Evolutionary conservation across 2,888 invertebrate species (phyloP), one percentile per base, ranked within the genome.

Genomic region (Rhamphomyia laevipes): DNA sequence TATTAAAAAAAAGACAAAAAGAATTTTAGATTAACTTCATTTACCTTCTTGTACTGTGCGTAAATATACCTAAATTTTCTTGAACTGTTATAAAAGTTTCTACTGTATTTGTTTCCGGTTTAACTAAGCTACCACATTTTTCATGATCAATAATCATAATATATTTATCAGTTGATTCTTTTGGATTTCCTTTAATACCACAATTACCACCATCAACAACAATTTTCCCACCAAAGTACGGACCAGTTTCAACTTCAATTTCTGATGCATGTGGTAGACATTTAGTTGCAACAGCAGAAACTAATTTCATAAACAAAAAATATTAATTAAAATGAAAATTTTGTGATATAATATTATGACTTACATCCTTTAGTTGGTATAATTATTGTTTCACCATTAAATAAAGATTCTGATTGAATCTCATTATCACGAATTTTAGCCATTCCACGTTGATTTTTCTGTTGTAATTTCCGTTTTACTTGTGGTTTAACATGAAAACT

Each of bases 331-430:
- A 5, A 17, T 2, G 16, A 38, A 38, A 38, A 38, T 38, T 38
- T 15, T 3, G n/a, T 37, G 12, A n/a, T 15, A 10, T 16, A 16
- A 15, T 17, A n/a, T n/a, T 9, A 18, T 23, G 41, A 62, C 86
- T 81, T 75, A 87, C 87, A 87, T 74, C 86, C 86, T 77, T 86
- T 87, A 11, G 87, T 87, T 27, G 86, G 83, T 51, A 87, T 80
- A 30, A 85, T 76, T 52, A 86, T 81, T 59, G 80, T 79, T 59
- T 81, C 81, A 43, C 79, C 76, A 43, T 76, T 76, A 48, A 73
- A 74, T 53, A 75, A 72, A n/a, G 75, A 73, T 56, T 73, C 75
- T 48, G 64, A 59, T 47, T 68, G 67, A 42, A 68, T 60, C 57
- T 69, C 68, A 47, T 68, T 69, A 13, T 62, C 70, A 47, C 60